These are phyloP conservation scores for Thymelicus lineola DNA, from an alignment of 2,888 invertebrate species.

Conservation along the genomic window DNA sequence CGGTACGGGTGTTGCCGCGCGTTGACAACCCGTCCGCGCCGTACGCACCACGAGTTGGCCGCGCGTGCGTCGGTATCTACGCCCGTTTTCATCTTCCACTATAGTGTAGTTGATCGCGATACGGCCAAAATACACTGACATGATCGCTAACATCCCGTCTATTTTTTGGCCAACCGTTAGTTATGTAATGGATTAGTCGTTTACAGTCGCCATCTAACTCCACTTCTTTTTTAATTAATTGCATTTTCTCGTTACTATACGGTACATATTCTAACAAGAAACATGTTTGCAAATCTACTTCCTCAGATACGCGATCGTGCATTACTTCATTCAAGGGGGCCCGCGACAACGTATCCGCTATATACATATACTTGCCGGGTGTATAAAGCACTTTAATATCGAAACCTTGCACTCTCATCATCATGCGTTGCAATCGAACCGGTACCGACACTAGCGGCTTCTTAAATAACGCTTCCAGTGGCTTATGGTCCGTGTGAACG, in stretches of 20 bases:
- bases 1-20: no score
- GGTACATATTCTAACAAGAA: constrained; percentile 40
- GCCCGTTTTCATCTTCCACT: no score
- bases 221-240: constrained; percentile 35
- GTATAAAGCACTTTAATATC: constrained; percentile 44
- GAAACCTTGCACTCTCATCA: constrained; percentile 47
- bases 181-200: constrained; percentile 40
- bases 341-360: constrained; percentile 47
- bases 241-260: constrained; percentile 40
- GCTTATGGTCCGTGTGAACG: constrained; percentile 51
- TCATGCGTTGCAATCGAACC: constrained; percentile 47
- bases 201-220: constrained; percentile 37
- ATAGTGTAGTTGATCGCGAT: constrained; percentile 39
- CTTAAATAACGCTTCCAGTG: constrained; percentile 47
- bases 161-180: constrained; percentile 46
- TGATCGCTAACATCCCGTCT: constrained; percentile 35
- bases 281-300: constrained; percentile 40
- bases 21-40: no score
- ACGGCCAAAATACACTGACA: constrained; percentile 34
- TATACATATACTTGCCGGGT: constrained; percentile 49
- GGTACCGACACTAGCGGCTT: constrained; percentile 45
- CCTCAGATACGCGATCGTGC: constrained; percentile 35
- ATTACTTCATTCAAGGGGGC: constrained; percentile 42
- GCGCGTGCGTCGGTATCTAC: no score
- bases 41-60: no score